These are phyloP conservation scores for Leucoraja erinaceus DNA, from an alignment of 2,113 vertebrate species.

Conservation along the genomic window DNA sequence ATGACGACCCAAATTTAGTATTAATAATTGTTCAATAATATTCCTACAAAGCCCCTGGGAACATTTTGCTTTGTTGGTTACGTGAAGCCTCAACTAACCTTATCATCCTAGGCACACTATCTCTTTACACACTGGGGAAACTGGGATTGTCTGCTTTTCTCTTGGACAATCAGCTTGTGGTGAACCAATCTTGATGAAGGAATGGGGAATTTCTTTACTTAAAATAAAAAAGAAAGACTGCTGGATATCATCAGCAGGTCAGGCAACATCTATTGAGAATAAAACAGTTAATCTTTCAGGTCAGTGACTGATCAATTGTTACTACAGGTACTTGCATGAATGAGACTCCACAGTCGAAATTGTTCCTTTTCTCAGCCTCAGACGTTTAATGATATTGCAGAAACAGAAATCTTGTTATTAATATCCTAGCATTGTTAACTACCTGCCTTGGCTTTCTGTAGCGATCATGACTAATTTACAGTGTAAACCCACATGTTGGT, in stretches of 20 bases:
- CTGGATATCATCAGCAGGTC: too few relatives aligned
- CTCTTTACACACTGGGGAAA: neutral
- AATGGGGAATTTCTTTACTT: neutral
- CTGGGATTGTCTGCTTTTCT: neutral
- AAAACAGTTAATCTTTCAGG: too few relatives aligned
- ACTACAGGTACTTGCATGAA: neutral
- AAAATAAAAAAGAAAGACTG: too few relatives aligned
- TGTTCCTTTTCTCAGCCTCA: neutral
- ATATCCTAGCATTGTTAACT: neutral
- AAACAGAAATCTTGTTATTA: neutral
- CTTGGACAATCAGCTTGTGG: neutral
- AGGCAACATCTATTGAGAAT: too few relatives aligned
- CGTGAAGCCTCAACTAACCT: neutral
- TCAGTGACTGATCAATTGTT: too few relatives aligned
- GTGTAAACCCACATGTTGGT: neutral
- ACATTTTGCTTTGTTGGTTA: neutral
- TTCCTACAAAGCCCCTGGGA: too few relatives aligned
- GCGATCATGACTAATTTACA: neutral
- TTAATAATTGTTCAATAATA: too few relatives aligned
- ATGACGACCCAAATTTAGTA: too few relatives aligned
- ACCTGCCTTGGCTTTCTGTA: neutral
- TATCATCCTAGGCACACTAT: neutral
- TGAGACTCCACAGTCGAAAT: neutral
- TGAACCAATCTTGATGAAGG: neutral
- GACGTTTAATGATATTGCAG: neutral